phyloP scores from a whole-genome alignment of 2,797 vertebrate species.

The Dermochelys coriacea region DNA sequence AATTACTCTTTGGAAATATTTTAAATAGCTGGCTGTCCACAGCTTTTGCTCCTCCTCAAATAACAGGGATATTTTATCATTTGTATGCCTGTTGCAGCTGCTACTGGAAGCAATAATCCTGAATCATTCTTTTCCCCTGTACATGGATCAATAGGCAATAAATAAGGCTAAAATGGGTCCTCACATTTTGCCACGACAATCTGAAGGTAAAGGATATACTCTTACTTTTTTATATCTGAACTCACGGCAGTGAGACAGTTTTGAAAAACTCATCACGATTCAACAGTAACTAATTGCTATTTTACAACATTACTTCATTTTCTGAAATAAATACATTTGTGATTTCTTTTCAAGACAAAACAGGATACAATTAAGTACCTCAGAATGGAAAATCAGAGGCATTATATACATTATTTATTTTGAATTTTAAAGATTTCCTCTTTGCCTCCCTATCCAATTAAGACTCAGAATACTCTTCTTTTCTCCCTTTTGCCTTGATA shows the following conservation, averaged over 20 bases:
- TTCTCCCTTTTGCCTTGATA: background rate
- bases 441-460: background rate
- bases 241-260: background rate
- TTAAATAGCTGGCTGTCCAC: constrained; percentile 69
- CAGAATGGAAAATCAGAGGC: background rate
- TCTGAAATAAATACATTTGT: background rate
- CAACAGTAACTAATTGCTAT: background rate
- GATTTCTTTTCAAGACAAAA: background rate
- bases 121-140: constrained; percentile 13
- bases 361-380: background rate
- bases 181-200: constrained; percentile 10
- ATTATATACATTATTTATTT: background rate
- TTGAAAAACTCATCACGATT: background rate
- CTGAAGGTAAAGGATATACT: background rate
- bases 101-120: constrained; percentile 61
- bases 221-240: background rate
- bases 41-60: constrained; percentile 59
- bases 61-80: constrained; percentile 64
- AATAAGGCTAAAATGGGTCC: constrained; percentile 13
- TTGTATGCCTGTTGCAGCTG: constrained; percentile 47
- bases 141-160: constrained; percentile 48
- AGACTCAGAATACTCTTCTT: background rate
- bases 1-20: constrained; percentile 73
- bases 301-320: background rate
- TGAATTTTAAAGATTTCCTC: background rate